Conservation (phyloP, 2,888 invertebrate species). For the Quadroppia sp. region DNA sequence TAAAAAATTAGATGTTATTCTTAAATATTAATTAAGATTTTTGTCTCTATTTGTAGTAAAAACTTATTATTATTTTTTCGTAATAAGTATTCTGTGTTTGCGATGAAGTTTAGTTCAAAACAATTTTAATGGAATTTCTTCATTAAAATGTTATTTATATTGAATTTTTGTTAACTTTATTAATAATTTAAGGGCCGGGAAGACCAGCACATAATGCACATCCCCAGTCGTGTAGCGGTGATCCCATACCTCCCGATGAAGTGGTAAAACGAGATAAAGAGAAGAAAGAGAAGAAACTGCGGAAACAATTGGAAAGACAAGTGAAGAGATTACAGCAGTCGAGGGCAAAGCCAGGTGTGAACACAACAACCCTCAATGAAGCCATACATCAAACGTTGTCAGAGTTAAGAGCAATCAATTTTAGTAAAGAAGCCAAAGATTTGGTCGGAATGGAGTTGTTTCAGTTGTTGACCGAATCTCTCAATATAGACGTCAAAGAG, state of each 20-base stretch:
- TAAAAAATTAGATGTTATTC: background rate
- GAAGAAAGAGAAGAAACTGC: slow-evolving; percentile 61
- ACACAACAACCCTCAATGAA: slow-evolving; percentile 47
- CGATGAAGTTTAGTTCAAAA: background rate
- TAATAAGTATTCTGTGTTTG: background rate
- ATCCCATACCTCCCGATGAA: slow-evolving; percentile 81
- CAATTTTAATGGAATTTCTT: background rate
- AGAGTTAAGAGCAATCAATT: slow-evolving; percentile 46
- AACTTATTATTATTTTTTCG: background rate
- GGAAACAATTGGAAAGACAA: slow-evolving; percentile 85
- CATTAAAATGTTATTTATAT: slow-evolving; percentile 8
- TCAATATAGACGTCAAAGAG: slow-evolving; percentile 46
- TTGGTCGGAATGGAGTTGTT: slow-evolving; percentile 47
- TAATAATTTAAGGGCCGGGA: slow-evolving; percentile 65
- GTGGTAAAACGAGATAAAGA: slow-evolving; percentile 53
- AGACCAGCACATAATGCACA: slow-evolving; percentile 97
- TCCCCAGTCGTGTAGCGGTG: slow-evolving; percentile 94
- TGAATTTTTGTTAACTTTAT: background rate
- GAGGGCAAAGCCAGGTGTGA: slow-evolving; percentile 47
- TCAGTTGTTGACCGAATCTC: slow-evolving; percentile 44
- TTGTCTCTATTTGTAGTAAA: background rate
- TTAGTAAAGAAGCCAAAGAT: slow-evolving; percentile 45
- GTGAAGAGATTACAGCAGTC: slow-evolving; percentile 69
- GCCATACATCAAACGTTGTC: slow-evolving; percentile 47
- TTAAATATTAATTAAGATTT: slow-evolving; percentile 14